A percentile compares a stretch with the other conserved stretches of the same genome.
Conservation (phyloP, 2,797 vertebrate species). For the Hafferia zeledoni region DNA sequence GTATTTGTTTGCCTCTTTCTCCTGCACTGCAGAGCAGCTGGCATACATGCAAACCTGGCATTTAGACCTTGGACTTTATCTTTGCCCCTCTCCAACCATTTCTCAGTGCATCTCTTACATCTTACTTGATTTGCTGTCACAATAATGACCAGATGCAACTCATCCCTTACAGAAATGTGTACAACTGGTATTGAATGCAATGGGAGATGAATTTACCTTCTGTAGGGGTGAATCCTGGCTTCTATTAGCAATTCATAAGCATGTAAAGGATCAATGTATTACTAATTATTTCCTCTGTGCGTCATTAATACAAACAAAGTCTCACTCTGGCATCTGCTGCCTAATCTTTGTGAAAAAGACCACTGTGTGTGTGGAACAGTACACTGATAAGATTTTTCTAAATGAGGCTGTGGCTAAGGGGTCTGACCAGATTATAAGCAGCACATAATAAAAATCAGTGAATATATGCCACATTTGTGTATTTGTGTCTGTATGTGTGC, state of each 20-base stretch:
- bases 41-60: background rate
- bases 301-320: conserved; percentile 12
- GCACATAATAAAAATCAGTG: background rate
- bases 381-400: background rate
- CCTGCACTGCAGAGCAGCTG: conserved; percentile 24
- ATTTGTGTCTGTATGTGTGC: background rate
- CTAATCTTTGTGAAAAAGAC: background rate
- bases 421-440: background rate
- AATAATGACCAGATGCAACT: background rate
- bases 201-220: background rate
- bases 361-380: background rate
- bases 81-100: background rate
- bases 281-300: background rate
- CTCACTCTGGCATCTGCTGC: background rate
- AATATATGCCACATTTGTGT: background rate
- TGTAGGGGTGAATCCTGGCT: background rate
- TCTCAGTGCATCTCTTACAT: background rate
- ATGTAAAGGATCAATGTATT: background rate
- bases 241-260: background rate
- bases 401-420: background rate
- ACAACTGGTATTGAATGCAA: background rate
- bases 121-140: background rate
- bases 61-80: conserved; percentile 21
- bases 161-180: background rate
- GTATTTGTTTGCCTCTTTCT: conserved; percentile 30